Base-by-base conservation (phyloP, 2,797 vertebrate species). In the Chelidonichthys spinosus region DNA sequence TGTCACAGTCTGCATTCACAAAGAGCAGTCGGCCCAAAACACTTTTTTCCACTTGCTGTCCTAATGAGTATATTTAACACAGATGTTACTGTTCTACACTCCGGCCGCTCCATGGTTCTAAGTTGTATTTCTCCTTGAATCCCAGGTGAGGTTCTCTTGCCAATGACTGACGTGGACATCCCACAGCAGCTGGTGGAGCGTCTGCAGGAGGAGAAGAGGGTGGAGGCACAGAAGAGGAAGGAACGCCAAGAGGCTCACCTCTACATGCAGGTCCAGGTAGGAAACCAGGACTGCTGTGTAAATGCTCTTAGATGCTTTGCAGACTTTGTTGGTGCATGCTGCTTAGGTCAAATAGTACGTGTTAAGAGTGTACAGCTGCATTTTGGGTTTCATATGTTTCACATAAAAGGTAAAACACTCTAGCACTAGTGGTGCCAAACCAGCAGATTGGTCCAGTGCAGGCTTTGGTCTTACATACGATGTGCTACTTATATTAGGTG, bases 151-250 rank as follows among this genome's bases (percentile, higher is more conserved):
- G 98, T 99, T 62, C 94, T 99, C 49, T 97, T 95, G 82, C 96
- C 98, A 0, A 98, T 99, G 91, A 98, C 96, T 0, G 98, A 99
- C 69, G 95, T 97, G 54, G 98, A 99, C 93, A 99, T 99, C 85
- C 98, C 98, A 53, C 98, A 98, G 90, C 98, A 99, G 90, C 90
- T 99, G 82, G 97, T 99, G 78, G 98, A 99, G 85, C 95, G 98
- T 71, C 93, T 99, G 79, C 98, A 99, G 88, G 98, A 99, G 89
- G 98, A 99, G 90, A 99, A 99, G 47, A 92, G 98, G 83, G 97
- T 99, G 71, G 98, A 99, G 91, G 98, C 98, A 1, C 98, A 99
- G 91, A 99, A 99, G 90, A 96, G 97, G 82, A 99, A 99, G 93
- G 98, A 99, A 87, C 95, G 97, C 11, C 98, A 99, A 87, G 98